Conservation (phyloP, 1,140 invertebrate species). For the Melipona quadrifasciata region DNA sequence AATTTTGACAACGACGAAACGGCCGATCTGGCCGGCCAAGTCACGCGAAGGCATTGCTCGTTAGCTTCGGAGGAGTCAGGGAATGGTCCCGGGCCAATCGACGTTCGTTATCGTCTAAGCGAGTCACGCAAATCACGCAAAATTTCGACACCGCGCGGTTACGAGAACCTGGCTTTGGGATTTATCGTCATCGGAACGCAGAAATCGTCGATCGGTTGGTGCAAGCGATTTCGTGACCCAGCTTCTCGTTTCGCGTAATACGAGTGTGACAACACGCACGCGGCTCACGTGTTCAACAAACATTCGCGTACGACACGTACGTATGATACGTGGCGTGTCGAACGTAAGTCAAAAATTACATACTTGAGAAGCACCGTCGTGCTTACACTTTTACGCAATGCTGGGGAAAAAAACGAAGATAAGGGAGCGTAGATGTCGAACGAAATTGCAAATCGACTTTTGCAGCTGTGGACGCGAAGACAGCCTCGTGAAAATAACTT, state of each 20-base stretch:
- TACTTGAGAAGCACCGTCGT: neutral
- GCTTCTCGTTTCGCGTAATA: neutral
- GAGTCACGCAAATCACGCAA: constrained; percentile 56
- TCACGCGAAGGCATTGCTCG: neutral
- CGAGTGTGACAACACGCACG: neutral
- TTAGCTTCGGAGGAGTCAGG: neutral
- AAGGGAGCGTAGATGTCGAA: constrained; percentile 57
- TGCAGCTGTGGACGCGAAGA: constrained; percentile 58
- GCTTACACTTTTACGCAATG: neutral
- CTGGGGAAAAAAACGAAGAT: neutral
- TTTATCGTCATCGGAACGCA: constrained; percentile 42
- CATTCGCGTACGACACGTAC: neutral
- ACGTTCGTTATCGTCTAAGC: constrained; percentile 51
- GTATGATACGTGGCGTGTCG: too few relatives aligned
- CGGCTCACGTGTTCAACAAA: neutral
- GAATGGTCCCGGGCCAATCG: neutral
- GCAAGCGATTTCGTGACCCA: constrained; percentile 52
- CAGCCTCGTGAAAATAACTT: constrained; percentile 64
- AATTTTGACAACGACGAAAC: neutral
- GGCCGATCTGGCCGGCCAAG: too few relatives aligned
- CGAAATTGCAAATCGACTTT: constrained; percentile 36
- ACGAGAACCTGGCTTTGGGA: constrained; percentile 30
- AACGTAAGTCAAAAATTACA: neutral
- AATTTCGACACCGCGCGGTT: constrained; percentile 54
- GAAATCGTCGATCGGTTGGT: constrained; percentile 58